Conservation (phyloP, 2,113 vertebrate species). For the Bombycilla garrulus region DNA sequence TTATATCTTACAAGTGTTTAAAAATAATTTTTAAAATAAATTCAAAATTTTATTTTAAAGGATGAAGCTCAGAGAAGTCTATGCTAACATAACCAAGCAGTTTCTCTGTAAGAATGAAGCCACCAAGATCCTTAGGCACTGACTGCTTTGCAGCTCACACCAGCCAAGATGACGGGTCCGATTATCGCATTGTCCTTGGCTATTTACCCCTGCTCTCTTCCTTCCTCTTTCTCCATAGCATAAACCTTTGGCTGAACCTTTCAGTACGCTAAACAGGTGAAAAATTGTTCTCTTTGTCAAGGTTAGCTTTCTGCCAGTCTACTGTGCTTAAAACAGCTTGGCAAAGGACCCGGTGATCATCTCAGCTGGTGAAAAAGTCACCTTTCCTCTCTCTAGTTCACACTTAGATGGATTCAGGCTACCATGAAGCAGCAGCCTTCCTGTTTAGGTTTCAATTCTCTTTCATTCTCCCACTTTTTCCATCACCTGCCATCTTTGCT, state of each 20-base stretch:
- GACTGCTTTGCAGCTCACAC: not conserved
- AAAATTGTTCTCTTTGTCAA: not conserved
- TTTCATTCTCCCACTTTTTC: not conserved
- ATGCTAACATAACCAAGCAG: not conserved
- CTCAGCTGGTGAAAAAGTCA: not conserved
- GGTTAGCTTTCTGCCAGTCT: not conserved
- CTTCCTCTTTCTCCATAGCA: not conserved
- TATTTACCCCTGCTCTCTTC: not conserved
- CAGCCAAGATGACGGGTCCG: not conserved
- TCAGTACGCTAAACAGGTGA: not conserved
- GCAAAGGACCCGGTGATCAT: not conserved
- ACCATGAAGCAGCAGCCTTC: not conserved
- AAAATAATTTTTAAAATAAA: not conserved
- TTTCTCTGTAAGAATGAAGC: not conserved
- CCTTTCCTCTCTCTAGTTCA: not conserved
- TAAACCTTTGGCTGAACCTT: not conserved
- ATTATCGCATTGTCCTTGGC: fast-evolving
- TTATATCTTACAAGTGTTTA: not conserved
- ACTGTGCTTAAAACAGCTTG: not conserved
- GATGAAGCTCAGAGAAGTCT: not conserved
- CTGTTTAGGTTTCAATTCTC: not conserved
- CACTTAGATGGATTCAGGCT: not conserved
- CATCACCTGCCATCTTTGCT: constrained; percentile 15
- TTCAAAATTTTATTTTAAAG: not conserved
- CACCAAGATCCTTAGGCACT: not conserved